Evolutionary conservation across 2,113 vertebrate species (phyloP).

Genomic region (Martes martes): DNA sequence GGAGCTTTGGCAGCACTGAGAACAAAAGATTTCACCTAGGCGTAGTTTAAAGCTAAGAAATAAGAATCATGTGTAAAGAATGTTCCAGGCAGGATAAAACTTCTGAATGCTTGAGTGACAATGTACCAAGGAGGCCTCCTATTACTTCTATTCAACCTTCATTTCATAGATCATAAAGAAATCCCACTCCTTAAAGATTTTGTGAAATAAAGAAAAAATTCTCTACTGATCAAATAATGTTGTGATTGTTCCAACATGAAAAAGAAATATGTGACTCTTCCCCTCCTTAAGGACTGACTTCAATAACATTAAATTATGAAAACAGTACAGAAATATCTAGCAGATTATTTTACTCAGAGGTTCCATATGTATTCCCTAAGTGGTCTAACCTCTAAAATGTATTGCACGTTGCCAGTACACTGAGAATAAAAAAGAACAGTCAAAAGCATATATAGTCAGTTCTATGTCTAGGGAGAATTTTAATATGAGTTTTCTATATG

Average conservation of each 20-base stretch:
- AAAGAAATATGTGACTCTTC: background rate
- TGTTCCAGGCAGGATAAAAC: background rate
- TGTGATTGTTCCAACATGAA: background rate
- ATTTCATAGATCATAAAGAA: background rate
- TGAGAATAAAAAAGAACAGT: background rate
- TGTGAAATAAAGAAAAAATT: background rate
- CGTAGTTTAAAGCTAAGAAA: background rate
- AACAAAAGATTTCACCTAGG: conserved; percentile 42
- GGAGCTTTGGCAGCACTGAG: conserved; percentile 40
- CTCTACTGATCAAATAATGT: background rate
- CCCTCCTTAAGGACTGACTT: background rate
- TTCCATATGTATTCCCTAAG: background rate
- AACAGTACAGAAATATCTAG: background rate
- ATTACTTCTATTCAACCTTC: background rate
- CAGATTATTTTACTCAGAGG: background rate
- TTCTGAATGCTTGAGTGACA: background rate
- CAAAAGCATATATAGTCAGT: background rate
- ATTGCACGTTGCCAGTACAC: background rate
- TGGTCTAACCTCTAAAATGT: background rate
- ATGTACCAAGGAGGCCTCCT: background rate
- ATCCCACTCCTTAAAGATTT: background rate
- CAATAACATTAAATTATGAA: background rate
- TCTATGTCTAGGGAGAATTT: background rate
- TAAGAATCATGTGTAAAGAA: background rate
- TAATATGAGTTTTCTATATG: background rate